Base-by-base conservation (phyloP, 2,113 vertebrate genomes). In the Ophthalmolycus amberensis region DNA sequence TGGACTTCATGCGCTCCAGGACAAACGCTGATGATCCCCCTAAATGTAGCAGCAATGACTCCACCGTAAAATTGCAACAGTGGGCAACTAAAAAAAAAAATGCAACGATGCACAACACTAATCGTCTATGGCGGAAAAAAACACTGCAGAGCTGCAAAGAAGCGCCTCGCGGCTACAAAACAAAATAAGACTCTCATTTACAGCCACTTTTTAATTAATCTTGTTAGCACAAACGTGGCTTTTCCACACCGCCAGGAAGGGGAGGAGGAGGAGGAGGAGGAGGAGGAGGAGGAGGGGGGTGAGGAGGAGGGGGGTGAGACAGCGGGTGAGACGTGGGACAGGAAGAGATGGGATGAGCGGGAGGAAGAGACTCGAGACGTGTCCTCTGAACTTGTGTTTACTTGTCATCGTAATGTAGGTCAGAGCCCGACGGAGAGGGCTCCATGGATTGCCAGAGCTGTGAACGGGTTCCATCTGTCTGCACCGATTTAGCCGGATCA, bases 321-420 rank as follows among this genome's bases (percentile, higher is more conserved):
- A 42, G 22, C 4, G 63, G 70, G 65, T 70, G 73, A 85, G 46
- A 2, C 3, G 50, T 11, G 50, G 50, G 7, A 11, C 4, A 29
- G 54, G 5, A 27, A 58, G 58, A 50, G 65, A 78, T 27, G 48
- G 67, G 58, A 56, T 50, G 60, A 75, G 59, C 37, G 75, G 64
- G 48, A 40, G 78, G 66, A 80, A 42, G 79, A 88, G 70, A 84
- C 14, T 32, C 58, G 81, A 82, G 83, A 88, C 29, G 29, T 79
- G 82, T 88, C 78, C 71, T 93, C 82, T 89, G 91, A 95, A 91
- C 93, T 92, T 86, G 84, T 94, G 91, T 95, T 94, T 91, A 90
- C 91, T 92, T 90, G 92, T 92, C 88, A 87, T 74, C 22, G 27
- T 84, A 89, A 94, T 94, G 92, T 95, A 92, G 94, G 95, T 94